phyloP scores from a whole-genome alignment of 2,888 invertebrate genomes.

The Acanthosoma haemorrhoidale region DNA sequence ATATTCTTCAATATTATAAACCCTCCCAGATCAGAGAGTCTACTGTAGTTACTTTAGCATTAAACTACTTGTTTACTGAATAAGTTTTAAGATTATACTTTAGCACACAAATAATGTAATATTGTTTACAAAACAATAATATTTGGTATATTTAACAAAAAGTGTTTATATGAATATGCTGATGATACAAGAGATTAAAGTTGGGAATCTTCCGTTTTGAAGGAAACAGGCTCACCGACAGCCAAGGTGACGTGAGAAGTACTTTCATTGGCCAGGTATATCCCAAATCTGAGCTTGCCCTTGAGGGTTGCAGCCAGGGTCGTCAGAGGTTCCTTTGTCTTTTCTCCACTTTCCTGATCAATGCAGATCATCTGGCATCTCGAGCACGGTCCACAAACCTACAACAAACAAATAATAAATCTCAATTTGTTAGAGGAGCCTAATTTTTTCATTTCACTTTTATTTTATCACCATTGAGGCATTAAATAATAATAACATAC shows the following conservation, averaged over 20 bases:
- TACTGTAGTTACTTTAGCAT: too few relatives aligned
- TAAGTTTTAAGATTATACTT: too few relatives aligned
- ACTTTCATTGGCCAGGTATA: slow-evolving; percentile 54
- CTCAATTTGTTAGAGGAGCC: background rate
- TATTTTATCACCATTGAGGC: too few relatives aligned
- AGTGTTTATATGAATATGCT: too few relatives aligned
- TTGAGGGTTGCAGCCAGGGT: slow-evolving; percentile 67
- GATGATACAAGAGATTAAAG: too few relatives aligned
- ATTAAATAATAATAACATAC: too few relatives aligned
- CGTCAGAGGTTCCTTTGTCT: slow-evolving; percentile 70
- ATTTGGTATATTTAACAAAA: too few relatives aligned
- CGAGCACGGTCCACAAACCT: slow-evolving; percentile 75
- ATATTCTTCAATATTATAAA: too few relatives aligned
- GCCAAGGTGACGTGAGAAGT: slow-evolving; percentile 19
- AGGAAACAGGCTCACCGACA: slow-evolving; percentile 21
- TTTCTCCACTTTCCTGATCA: slow-evolving; percentile 76
- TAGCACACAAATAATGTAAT: too few relatives aligned
- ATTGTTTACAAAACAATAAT: too few relatives aligned
- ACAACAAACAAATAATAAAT: slow-evolving; percentile 40
- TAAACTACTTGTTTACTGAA: too few relatives aligned
- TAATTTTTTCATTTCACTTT: background rate
- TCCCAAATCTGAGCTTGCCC: slow-evolving; percentile 75
- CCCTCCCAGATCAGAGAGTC: too few relatives aligned
- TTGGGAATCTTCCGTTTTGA: background rate
- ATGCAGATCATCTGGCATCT: slow-evolving; percentile 96